phyloP scores from a whole-genome alignment of 1,140 invertebrate species.

The Caenorhabditis tropicalis region DNA sequence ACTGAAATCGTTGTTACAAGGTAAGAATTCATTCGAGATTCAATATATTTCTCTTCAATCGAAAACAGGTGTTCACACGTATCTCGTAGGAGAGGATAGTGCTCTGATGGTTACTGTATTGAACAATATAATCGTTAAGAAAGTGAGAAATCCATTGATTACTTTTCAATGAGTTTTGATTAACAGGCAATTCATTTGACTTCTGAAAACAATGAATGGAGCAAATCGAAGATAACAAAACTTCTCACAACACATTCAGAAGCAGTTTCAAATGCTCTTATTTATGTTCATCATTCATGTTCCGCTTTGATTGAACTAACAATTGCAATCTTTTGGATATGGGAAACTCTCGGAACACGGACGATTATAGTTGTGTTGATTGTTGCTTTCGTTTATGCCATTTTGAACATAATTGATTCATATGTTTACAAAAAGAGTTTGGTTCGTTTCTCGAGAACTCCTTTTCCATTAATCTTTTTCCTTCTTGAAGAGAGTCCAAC shows the following conservation, averaged over 20 bases:
- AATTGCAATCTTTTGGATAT: slow-evolving; percentile 13
- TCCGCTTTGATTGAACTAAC: slow-evolving; percentile 7
- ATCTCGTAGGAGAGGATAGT: slow-evolving; percentile 16
- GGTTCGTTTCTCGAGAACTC: neutral
- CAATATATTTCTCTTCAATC: neutral
- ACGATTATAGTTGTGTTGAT: slow-evolving; percentile 10
- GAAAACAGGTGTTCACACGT: neutral
- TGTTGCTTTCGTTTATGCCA: neutral
- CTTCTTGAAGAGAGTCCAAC: neutral
- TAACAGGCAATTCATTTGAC: slow-evolving; percentile 12
- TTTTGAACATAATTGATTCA: slow-evolving; percentile 12
- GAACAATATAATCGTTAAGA: slow-evolving; percentile 5
- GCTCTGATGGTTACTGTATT: slow-evolving; percentile 21
- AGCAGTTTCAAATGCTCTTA: slow-evolving; percentile 5
- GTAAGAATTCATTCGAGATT: neutral
- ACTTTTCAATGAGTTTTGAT: neutral
- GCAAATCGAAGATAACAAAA: neutral
- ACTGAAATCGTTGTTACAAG: neutral
- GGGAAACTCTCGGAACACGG: slow-evolving; percentile 9
- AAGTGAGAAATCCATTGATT: neutral
- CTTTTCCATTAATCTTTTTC: no score
- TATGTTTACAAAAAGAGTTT: slow-evolving; percentile 36
- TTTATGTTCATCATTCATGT: slow-evolving; percentile 10
- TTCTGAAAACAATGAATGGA: slow-evolving; percentile 8
- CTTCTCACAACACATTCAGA: slow-evolving; percentile 41